These are phyloP conservation scores for Sprattus sprattus DNA, from an alignment of 2,113 vertebrate genomes.

Conservation along the genomic window DNA sequence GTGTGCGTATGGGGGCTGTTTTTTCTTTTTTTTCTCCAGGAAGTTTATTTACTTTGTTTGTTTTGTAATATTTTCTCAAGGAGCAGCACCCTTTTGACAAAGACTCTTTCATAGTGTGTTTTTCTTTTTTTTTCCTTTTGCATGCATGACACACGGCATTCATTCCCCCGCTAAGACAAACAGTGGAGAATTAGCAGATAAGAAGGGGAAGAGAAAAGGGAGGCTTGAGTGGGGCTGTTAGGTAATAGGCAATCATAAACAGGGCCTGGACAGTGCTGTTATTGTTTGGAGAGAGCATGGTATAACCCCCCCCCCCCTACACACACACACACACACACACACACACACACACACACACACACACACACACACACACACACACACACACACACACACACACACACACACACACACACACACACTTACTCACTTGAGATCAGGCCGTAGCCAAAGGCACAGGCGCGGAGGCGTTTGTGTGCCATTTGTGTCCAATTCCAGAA, in stretches of 20 bases:
- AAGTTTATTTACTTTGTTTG: slow-evolving; percentile 75
- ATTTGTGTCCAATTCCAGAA: background rate
- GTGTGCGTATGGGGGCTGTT: slow-evolving; percentile 49
- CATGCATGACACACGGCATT: slow-evolving; percentile 67
- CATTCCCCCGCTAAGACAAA: slow-evolving; percentile 71
- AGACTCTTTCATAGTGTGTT: slow-evolving; percentile 55
- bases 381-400: slow-evolving; percentile 54
- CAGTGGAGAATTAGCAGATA: slow-evolving; percentile 77
- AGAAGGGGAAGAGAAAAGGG: slow-evolving; percentile 62
- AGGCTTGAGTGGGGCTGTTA: slow-evolving; percentile 56
- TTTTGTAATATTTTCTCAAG: slow-evolving; percentile 72
- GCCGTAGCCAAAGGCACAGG: slow-evolving; percentile 62
- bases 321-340: slow-evolving; percentile 61
- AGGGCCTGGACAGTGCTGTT: slow-evolving; percentile 75
- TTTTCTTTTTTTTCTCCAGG: slow-evolving; percentile 65
- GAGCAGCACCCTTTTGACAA: slow-evolving; percentile 67
- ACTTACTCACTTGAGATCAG: slow-evolving; percentile 29
- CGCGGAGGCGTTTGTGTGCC: slow-evolving; percentile 32
- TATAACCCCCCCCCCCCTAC: slow-evolving; percentile 48
- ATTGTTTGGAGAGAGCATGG: slow-evolving; percentile 75
- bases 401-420: slow-evolving; percentile 59
- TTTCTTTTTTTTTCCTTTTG: slow-evolving; percentile 40
- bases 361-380: background rate
- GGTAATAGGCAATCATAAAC: slow-evolving; percentile 79
- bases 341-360: slow-evolving; percentile 50